These are phyloP conservation scores for Salvator merianae DNA, from an alignment of 2,113 vertebrate genomes.

Conservation along the genomic window DNA sequence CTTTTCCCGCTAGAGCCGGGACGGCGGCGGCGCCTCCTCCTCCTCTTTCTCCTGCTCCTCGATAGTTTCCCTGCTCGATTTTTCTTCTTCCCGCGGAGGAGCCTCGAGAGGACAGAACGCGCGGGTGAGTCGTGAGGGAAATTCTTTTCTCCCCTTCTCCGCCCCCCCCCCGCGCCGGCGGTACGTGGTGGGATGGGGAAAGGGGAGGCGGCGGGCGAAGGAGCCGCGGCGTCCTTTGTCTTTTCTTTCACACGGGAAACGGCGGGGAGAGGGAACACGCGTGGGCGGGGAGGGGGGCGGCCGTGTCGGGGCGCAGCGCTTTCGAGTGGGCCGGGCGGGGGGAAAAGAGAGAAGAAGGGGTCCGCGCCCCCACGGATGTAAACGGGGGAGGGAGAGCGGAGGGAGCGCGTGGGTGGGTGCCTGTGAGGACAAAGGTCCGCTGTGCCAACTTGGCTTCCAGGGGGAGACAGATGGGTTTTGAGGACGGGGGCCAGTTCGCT, in stretches of 20 bases:
- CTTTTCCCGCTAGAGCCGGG: slow-evolving; percentile 8
- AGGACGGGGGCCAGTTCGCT: no score
- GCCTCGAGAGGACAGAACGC: not conserved
- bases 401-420: not conserved
- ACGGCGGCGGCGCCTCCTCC: not conserved
- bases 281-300: no score
- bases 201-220: not conserved
- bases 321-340: not conserved
- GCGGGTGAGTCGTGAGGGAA: not conserved
- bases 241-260: not conserved
- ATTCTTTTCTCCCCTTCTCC: no score
- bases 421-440: slow-evolving; percentile 5
- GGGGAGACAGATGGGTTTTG: not conserved
- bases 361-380: not conserved
- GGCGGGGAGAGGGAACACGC: not conserved
- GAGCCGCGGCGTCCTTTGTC: not conserved
- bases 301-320: no score
- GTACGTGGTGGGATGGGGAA: not conserved
- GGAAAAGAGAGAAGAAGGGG: not conserved
- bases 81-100: not conserved
- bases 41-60: no score
- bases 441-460: not conserved
- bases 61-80: no score
- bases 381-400: not conserved
- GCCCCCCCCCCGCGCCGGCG: not conserved